A percentile compares a stretch with the other conserved stretches of the same genome.
Conservation (phyloP, 1,140 invertebrate genomes). For the Drosophila prosaltans region DNA sequence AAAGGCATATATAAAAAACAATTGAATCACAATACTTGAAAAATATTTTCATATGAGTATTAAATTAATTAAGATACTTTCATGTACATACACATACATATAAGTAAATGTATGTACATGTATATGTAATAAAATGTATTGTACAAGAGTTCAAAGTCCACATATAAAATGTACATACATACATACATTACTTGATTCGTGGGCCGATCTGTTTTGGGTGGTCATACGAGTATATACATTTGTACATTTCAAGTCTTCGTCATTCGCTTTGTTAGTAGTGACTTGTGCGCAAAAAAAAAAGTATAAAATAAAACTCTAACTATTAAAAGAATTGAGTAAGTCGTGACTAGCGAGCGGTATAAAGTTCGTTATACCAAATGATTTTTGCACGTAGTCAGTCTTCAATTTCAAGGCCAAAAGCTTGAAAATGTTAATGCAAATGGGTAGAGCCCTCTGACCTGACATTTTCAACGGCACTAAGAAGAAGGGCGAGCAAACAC, state of each 20-base stretch:
- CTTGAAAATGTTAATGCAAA: conserved; percentile 3
- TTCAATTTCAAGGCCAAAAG: background rate
- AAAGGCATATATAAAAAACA: conserved; percentile 33
- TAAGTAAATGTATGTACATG: conserved; percentile 17
- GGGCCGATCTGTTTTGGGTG: conserved; percentile 1
- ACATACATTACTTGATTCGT: conserved; percentile 5
- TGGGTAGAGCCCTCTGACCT: conserved; percentile 7
- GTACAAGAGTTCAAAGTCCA: conserved; percentile 44
- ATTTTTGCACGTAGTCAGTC: conserved; percentile 5
- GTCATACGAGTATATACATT: conserved; percentile 28
- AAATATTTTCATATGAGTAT: background rate
- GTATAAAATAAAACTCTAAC: background rate
- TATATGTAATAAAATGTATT: conserved; percentile 18
- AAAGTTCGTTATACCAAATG: background rate
- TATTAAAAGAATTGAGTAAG: background rate
- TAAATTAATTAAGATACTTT: too few relatives aligned
- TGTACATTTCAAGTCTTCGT: background rate
- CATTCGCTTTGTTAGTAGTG: conserved; percentile 1
- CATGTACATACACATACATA: background rate
- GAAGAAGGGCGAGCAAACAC: background rate
- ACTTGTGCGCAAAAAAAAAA: background rate
- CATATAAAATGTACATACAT: background rate
- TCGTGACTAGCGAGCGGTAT: background rate
- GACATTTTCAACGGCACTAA: background rate
- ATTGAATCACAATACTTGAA: conserved; percentile 29